Evolutionary conservation across 2,888 invertebrate species (phyloP), one percentile per base, ranked within the genome.

Genomic region (Polylopha cassiicola): DNA sequence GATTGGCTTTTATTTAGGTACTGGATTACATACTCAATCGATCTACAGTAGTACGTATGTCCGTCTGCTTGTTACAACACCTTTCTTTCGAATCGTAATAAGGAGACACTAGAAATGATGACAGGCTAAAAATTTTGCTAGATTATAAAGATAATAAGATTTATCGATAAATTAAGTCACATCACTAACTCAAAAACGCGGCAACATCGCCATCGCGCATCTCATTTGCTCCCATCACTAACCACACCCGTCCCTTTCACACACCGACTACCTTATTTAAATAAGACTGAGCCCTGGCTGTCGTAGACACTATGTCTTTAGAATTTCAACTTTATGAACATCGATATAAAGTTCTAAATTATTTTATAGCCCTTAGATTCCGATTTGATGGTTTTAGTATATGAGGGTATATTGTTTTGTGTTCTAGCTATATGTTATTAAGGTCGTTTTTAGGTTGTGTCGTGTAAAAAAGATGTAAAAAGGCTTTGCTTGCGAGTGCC

Each of bases 191-290:
- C 67, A 72, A 72, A n/a, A 76, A 63, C 74, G 68, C 69, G 69
- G 73, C 74, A 78, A 77, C 76, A 73, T 73, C 66, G 69, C 66
- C 44, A 59, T 71, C 64, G 29, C 50, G 52, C 56, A 50, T 73
- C 79, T 63, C 61, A 61, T 59, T 77, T 62, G 50, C 69, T 51
- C 64, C 48, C 72, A 66, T 69, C 65, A 65, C 67, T 69, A 68
- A 47, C 41, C 53, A 53, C 46, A 39, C 41, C 58, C 52, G 46
- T 74, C 79, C 59, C 71, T 54, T 60, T 79, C 73, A 43, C 71
- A 65, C 80, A 61, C 63, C 55, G 70, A 77, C 81, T 82, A 79
- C 80, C 80, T 82, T 81, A 84, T 84, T 84, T 84, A 84, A 84
- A 84, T 84, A 81, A 77, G 72, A 75, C 66, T 80, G 73, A 69